Conservation (phyloP, 23 tunicate species). For the Trididemnum clinides region DNA sequence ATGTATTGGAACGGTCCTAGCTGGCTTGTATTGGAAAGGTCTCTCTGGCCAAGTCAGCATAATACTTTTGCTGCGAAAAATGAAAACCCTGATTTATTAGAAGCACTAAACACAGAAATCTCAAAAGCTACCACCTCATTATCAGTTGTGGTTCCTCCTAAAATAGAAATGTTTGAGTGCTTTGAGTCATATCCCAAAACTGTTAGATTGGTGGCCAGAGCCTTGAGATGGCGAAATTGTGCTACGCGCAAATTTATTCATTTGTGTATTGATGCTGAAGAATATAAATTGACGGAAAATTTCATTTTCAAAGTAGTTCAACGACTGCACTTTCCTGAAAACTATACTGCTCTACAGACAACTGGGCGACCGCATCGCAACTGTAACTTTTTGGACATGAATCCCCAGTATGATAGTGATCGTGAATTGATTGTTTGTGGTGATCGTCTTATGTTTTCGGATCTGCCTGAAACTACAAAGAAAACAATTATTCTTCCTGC, state of each 20-base stretch:
- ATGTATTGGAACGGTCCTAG: background rate
- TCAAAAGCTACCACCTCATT: too few species aligned
- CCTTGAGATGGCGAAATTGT: background rate
- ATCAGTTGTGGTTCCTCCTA: too few species aligned
- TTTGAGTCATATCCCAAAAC: background rate
- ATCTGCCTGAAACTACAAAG: background rate
- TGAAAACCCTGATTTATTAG: too few species aligned
- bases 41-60: too few species aligned
- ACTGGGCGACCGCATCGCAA: too few species aligned
- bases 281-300: background rate
- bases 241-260: too few species aligned
- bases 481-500: background rate
- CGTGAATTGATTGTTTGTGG: background rate
- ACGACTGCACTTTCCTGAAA: too few species aligned
- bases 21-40: background rate
- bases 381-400: too few species aligned
- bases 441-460: background rate
- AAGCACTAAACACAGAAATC: too few species aligned
- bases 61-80: too few species aligned
- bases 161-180: background rate
- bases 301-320: background rate
- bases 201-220: background rate
- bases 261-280: too few species aligned
- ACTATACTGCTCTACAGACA: too few species aligned
- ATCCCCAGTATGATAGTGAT: background rate